Percentiles rank a stretch among this genome's conserved stretches.
Evolutionary conservation across 2,888 invertebrate genomes (phyloP).

Genomic region (Hydroisotoma schaefferi): DNA sequence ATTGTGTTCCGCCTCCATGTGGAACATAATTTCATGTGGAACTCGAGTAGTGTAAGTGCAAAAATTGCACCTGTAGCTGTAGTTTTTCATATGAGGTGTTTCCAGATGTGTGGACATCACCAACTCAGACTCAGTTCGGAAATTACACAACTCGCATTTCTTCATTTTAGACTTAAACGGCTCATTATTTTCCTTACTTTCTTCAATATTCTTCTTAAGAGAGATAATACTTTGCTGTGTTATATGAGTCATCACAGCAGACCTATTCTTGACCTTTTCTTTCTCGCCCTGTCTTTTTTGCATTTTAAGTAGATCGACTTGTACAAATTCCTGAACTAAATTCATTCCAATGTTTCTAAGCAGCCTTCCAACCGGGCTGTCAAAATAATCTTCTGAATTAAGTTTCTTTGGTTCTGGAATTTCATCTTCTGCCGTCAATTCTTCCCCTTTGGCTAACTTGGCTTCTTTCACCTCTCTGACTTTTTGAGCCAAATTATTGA

Average conservation of each 20-base stretch:
- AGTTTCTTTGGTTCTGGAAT: constrained; percentile 49
- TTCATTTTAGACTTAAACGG: constrained; percentile 70
- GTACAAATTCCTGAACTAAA: constrained; percentile 87
- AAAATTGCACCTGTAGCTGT: constrained; percentile 70
- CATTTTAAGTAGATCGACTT: constrained; percentile 81
- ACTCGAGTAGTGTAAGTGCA: constrained; percentile 76
- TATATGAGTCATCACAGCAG: constrained; percentile 52
- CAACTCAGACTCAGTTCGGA: constrained; percentile 79
- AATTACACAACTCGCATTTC: constrained; percentile 83
- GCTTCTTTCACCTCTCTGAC: constrained; percentile 41
- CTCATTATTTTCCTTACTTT: constrained; percentile 79
- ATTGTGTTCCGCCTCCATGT: constrained; percentile 87
- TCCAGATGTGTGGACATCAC: constrained; percentile 84
- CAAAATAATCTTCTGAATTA: constrained; percentile 63
- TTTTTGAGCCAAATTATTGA: constrained; percentile 49
- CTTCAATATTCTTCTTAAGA: constrained; percentile 77
- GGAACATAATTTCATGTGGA: constrained; percentile 82
- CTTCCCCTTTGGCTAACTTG: constrained; percentile 37
- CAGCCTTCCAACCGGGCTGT: constrained; percentile 81
- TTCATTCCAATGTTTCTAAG: constrained; percentile 87
- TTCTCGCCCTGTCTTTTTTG: constrained; percentile 79
- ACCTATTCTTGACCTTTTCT: constrained; percentile 62
- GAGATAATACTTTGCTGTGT: constrained; percentile 77
- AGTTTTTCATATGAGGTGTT: constrained; percentile 86
- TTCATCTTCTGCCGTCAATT: constrained; percentile 49